Evolutionary conservation across 2,113 vertebrate genomes (phyloP).

Genomic region (Pelmatolapia mariae): DNA sequence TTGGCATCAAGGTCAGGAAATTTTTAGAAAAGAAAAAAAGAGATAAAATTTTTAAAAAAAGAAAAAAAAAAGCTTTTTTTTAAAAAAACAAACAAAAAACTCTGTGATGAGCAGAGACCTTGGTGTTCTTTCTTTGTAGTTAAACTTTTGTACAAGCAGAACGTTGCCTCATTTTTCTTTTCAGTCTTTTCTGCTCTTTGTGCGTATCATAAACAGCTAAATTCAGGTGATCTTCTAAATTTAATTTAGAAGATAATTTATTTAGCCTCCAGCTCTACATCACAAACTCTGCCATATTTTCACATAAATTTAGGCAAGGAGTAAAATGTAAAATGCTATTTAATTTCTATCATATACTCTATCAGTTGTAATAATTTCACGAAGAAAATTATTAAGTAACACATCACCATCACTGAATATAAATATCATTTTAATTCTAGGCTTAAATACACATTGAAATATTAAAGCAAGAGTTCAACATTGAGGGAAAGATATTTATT

Average conservation of each 20-base stretch:
- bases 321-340: background rate
- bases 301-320: background rate
- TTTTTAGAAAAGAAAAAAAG: background rate
- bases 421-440: background rate
- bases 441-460: background rate
- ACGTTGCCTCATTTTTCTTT: background rate
- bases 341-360: background rate
- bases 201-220: background rate
- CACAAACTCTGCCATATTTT: background rate
- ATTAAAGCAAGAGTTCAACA: background rate
- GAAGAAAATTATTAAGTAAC: background rate
- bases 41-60: fast-evolving
- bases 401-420: background rate
- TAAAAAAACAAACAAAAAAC: background rate
- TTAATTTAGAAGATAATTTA: background rate
- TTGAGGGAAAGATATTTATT: background rate
- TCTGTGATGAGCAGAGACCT: background rate
- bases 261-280: background rate
- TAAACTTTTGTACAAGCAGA: background rate
- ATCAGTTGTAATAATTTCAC: background rate
- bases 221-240: background rate
- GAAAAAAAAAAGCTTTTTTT: background rate
- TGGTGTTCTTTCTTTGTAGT: background rate
- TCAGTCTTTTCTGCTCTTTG: background rate
- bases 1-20: background rate